These are phyloP conservation scores for Linnaemya vulpina DNA, from an alignment of 2,888 invertebrate genomes.

Conservation along the genomic window DNA sequence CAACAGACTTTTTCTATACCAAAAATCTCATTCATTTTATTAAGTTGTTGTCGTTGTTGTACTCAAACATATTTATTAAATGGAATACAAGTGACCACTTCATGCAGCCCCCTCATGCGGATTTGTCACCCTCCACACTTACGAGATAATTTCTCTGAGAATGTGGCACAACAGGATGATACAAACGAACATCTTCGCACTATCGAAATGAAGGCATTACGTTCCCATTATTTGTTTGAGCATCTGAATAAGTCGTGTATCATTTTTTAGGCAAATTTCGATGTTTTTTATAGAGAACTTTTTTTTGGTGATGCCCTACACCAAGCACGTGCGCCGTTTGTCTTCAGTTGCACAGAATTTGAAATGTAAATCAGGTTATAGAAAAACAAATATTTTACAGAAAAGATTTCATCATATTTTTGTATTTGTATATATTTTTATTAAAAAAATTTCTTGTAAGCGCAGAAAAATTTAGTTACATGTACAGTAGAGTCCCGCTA, in stretches of 20 bases:
- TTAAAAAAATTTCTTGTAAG: too few species aligned
- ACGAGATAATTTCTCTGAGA: neutral
- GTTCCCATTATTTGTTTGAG: conserved; percentile 27
- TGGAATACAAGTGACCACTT: conserved; percentile 65
- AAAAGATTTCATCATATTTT: too few species aligned
- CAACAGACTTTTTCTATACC: conserved; percentile 21
- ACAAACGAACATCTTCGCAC: conserved; percentile 15
- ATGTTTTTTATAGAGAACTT: conserved; percentile 3
- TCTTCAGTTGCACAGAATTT: too few species aligned
- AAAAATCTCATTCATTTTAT: conserved; percentile 41
- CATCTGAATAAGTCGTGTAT: conserved; percentile 7
- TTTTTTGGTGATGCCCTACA: conserved; percentile 32
- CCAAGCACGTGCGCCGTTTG: too few species aligned
- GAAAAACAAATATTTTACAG: too few species aligned
- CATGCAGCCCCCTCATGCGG: conserved; percentile 21
- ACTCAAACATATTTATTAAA: conserved; percentile 61
- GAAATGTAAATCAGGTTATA: too few species aligned
- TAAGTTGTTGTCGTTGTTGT: conserved; percentile 50
- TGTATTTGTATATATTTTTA: too few species aligned
- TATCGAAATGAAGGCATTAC: conserved; percentile 52
- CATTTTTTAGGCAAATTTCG: conserved; percentile 68
- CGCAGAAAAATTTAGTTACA: too few species aligned
- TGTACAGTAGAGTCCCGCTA: too few species aligned
- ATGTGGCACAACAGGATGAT: neutral
- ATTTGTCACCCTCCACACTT: conserved; percentile 56